A percentile compares a stretch with the other conserved stretches of the same genome.
Conservation (phyloP, 2,888 invertebrate species). For the Papilio gigon region DNA sequence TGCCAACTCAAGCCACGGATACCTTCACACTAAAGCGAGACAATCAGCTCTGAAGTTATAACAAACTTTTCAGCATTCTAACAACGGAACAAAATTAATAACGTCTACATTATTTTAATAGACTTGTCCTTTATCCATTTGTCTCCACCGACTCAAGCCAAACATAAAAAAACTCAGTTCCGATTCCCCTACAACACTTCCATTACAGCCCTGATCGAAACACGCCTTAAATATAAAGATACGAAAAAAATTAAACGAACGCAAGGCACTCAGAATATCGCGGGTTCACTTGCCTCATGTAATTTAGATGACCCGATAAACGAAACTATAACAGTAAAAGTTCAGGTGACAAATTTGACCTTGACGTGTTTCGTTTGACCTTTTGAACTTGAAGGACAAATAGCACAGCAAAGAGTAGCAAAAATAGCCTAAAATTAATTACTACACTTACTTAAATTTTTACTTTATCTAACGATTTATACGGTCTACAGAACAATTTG, state of each 20-base stretch:
- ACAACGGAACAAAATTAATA: too few relatives aligned
- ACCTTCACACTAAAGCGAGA: too few relatives aligned
- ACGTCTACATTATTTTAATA: too few relatives aligned
- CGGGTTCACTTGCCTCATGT: background rate
- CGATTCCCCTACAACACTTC: too few relatives aligned
- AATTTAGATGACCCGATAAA: background rate
- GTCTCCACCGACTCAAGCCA: too few relatives aligned
- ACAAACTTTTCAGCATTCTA: too few relatives aligned
- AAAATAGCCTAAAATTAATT: constrained; percentile 1
- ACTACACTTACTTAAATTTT: background rate
- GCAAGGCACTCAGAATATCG: constrained; percentile 12
- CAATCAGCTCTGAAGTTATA: too few relatives aligned
- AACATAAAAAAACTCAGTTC: too few relatives aligned
- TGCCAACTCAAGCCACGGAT: background rate
- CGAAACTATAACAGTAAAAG: too few relatives aligned
- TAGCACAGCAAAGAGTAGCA: background rate
- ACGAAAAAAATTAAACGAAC: background rate
- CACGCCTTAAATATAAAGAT: background rate
- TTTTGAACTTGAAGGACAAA: constrained; percentile 14
- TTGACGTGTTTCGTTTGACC: background rate
- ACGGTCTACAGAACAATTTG: background rate
- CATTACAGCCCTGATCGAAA: too few relatives aligned
- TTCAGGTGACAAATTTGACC: background rate
- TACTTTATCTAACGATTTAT: background rate
- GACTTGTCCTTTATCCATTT: too few relatives aligned